Evolutionary conservation across 2,888 invertebrate species (phyloP).

Genomic region (Frankliniella fusca): DNA sequence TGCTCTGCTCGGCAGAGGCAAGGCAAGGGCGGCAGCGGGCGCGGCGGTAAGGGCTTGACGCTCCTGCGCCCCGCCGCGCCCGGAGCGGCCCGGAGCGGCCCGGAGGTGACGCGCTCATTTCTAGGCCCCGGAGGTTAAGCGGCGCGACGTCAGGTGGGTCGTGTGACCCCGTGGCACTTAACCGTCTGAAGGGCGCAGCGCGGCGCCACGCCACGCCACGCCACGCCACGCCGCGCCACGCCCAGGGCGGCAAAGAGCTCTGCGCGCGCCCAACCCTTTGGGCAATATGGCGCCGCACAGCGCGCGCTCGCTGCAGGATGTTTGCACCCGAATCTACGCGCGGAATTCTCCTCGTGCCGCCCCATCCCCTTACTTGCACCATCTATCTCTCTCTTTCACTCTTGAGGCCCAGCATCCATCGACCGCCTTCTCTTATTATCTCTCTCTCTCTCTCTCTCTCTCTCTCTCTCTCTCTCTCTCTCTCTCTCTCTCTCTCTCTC

Average conservation of each 20-base stretch:
- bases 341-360: neutral
- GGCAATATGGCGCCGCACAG: neutral
- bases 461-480: too few relatives aligned
- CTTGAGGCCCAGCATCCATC: neutral
- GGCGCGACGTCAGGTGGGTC: neutral
- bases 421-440: too few relatives aligned
- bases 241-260: neutral
- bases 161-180: neutral
- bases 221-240: neutral
- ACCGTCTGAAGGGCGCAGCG: neutral
- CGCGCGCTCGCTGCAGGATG: neutral
- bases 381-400: neutral
- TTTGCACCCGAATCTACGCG: neutral
- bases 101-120: neutral
- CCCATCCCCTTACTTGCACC: neutral
- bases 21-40: neutral
- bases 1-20: neutral
- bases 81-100: too few relatives aligned
- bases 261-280: conserved; percentile 6
- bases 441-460: too few relatives aligned
- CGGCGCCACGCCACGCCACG: neutral
- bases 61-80: neutral
- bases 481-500: neutral
- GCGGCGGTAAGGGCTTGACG: neutral
- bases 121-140: neutral